Evolutionary conservation across 2,113 vertebrate genomes (phyloP).

Genomic region (Chloebia gouldiae): DNA sequence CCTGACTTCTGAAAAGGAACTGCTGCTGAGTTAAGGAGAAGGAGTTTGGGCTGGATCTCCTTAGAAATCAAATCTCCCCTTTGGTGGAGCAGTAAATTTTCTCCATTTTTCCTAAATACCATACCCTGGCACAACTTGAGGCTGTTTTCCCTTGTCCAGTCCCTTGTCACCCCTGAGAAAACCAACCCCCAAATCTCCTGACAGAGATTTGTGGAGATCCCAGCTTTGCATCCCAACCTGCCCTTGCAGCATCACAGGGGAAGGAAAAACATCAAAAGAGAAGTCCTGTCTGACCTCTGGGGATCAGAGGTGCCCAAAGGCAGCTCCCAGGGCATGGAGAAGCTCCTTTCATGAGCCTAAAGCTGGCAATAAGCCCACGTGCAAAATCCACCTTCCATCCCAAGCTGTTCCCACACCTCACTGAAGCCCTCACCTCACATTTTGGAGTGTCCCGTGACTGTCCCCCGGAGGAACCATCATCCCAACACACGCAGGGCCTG

Average conservation of each 20-base stretch:
- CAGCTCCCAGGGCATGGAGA: neutral
- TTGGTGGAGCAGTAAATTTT: neutral
- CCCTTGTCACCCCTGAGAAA: neutral
- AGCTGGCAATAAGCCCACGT: fast-evolving
- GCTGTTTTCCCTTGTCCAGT: neutral
- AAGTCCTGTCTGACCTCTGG: neutral
- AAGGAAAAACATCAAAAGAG: neutral
- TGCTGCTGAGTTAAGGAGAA: neutral
- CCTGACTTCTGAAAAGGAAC: neutral
- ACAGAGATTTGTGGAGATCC: neutral
- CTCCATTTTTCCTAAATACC: neutral
- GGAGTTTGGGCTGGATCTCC: neutral
- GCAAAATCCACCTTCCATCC: neutral
- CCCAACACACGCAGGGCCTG: neutral
- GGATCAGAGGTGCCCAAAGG: neutral
- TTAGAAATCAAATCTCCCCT: neutral
- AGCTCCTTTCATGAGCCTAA: neutral
- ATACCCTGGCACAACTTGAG: neutral
- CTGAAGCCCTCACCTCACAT: neutral
- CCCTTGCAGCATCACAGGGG: fast-evolving
- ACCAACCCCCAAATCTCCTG: too few species aligned
- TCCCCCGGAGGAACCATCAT: slow-evolving; percentile 2
- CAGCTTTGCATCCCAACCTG: neutral
- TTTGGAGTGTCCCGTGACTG: neutral
- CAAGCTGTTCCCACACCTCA: neutral